Evolutionary conservation across 1,140 invertebrate genomes (phyloP).

Genomic region (Diachasma alloeum): DNA sequence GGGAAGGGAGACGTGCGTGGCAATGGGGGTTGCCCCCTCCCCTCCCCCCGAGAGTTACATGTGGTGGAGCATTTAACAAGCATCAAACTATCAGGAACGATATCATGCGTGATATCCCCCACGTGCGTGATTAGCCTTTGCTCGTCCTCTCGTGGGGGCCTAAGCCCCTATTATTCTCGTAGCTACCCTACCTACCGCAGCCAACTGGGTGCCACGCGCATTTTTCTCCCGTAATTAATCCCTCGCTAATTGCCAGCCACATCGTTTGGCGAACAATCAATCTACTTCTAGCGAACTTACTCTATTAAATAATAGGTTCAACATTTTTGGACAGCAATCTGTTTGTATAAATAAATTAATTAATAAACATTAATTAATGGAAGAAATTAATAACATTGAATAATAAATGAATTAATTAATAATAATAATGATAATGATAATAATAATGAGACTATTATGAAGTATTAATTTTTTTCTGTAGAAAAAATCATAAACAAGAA

Average conservation of each 20-base stretch:
- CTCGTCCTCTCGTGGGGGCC: constrained; percentile 21
- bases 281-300: not conserved
- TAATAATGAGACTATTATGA: too few relatives aligned
- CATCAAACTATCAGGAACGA: constrained; percentile 12
- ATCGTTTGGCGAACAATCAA: not conserved
- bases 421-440: too few relatives aligned
- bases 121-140: constrained; percentile 39
- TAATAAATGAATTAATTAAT: too few relatives aligned
- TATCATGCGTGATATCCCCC: not conserved
- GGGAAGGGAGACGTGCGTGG: not conserved
- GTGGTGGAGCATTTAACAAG: not conserved
- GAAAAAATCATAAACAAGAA: too few relatives aligned
- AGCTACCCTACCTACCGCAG: constrained; percentile 53
- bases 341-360: too few relatives aligned
- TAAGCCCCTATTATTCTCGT: constrained; percentile 44
- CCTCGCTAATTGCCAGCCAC: constrained; percentile 47
- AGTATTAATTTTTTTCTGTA: too few relatives aligned
- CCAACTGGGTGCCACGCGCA: constrained; percentile 32
- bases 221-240: constrained; percentile 49
- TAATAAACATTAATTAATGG: too few relatives aligned
- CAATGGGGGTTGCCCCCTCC: not conserved
- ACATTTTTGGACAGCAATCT: too few relatives aligned
- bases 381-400: too few relatives aligned
- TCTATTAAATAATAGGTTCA: too few relatives aligned
- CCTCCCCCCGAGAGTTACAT: not conserved